phyloP scores from a whole-genome alignment of 2,797 vertebrate species.

The Bufotes viridis region DNA sequence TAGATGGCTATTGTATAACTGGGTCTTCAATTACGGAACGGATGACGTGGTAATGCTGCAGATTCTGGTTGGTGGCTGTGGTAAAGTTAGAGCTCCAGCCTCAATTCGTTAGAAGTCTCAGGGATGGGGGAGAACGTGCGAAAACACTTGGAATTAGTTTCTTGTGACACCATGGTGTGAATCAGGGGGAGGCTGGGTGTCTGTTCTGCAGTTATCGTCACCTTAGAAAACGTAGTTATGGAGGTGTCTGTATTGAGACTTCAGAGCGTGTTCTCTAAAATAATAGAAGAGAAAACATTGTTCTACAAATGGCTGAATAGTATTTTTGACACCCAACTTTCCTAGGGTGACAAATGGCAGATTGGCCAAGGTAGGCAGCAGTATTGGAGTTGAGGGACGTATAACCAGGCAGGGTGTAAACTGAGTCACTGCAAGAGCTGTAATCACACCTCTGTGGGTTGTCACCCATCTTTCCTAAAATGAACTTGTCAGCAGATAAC shows the following conservation, averaged over 20 bases:
- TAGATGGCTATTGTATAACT: too few species aligned
- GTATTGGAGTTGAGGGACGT: not conserved
- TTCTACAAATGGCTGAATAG: not conserved
- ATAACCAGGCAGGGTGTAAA: not conserved
- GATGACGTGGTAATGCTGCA: not conserved
- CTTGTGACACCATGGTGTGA: conserved; percentile 55
- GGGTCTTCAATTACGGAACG: not conserved
- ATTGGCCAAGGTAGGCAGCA: not conserved
- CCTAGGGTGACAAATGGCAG: too few species aligned
- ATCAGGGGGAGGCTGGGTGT: conserved; percentile 43
- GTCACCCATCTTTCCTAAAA: not conserved
- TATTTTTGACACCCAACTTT: not conserved
- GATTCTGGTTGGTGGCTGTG: not conserved
- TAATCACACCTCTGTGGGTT: not conserved
- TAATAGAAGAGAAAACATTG: not conserved
- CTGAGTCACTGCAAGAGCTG: too few species aligned
- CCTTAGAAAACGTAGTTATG: conserved; percentile 34
- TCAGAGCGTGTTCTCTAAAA: not conserved
- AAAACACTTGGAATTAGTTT: conserved; percentile 52
- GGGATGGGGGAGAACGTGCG: conserved; percentile 32
- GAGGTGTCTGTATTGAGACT: conserved; percentile 15
- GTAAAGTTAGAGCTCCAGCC: not conserved
- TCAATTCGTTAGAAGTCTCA: conserved; percentile 34
- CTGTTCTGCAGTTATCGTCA: conserved; percentile 19
- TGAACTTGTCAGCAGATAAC: not conserved